Base-by-base conservation (phyloP, 2,797 vertebrate genomes). In the Poecile montanus region DNA sequence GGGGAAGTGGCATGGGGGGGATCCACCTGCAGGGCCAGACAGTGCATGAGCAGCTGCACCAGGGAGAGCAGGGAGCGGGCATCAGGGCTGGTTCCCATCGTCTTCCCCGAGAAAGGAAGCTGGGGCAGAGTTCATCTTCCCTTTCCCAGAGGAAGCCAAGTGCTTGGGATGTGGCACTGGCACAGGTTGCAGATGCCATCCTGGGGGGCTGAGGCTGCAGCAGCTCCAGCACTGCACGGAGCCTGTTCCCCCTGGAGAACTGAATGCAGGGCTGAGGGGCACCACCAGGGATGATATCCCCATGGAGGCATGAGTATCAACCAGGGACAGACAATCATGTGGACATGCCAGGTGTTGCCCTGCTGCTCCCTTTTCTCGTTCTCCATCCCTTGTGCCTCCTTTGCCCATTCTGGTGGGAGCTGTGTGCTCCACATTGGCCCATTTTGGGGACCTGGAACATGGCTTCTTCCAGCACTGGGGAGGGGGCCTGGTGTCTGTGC, bases 241-340 rank as follows among this genome's bases (percentile, higher is more conserved):
- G 4, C 30, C n/a, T 4, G 3, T 2, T 15, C 13, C 25, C 6
- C 38, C 2, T 1, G 0, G 6, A 18, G 56, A 40, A 56, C 3
- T 13, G 2, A 38, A 32, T 19, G 88, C 2, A 3, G 51, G 45
- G 68, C 80, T 63, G 54, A 25, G 22, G 16, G 51, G 34, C 12
- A 56, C n/a, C 11, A 1, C 36, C 57, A n/a, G 38, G 27, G 10
- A 3, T 3, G 51, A 63, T 57, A 36, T 56, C 21, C 40, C 40
- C 8, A 0, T 0, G 25, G 19, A 7, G 6, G 15, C 22, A 6
- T 7, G 71, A 48, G 48, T 50, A 56, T 10, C 7, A 1, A 40
- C 6, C 2, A 4, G 53, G 53, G 48, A n/a, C 56, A 50, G 30
- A 34, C 16, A 44, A 8, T 19, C 13, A 2, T 6, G 10, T 47